Base-by-base conservation (phyloP, 2,888 invertebrate species). In the Octonoba sinensis region DNA sequence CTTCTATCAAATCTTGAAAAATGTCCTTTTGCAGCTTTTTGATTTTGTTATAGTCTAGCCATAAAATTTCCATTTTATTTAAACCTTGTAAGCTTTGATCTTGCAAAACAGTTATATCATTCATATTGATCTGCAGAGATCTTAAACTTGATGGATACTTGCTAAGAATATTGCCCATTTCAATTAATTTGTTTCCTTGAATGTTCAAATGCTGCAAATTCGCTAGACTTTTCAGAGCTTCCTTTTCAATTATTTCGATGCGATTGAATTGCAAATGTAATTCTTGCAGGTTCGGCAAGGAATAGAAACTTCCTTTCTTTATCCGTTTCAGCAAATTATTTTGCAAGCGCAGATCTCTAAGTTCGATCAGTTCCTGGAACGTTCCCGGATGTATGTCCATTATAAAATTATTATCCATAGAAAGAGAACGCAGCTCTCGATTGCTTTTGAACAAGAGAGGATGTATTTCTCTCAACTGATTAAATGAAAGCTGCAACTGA, bases 261-360 rank as follows among this genome's bases (percentile, higher is more conserved):
- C 91, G 89, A 89, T 96, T 96, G 89, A 95, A 94, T 88, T 96
- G 96, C 84, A 96, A 90, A 89, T 96, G 95, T 65, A 96, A 88
- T 88, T 96, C 96, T 85, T 94, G 90, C 44, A 96, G 90, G n/a
- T 93, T 92, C 0, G 95, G 94, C 81, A 96, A 87, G 0, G 95
- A 94, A 86, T 93, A 93, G 86, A 96, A 95, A 13, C 95, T 93
- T 27, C 94, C 94, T 84, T 93, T 91, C 83, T 92, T 92, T 84
- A 96, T 93, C 84, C 92, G 92, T 83, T 91, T 90, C 85, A 96
- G 91, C 86, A 92, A 92, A 90, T 96, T 96, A 89, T 95, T 94
- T 88, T 96, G 96, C 84, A 96, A 90, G 69, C 96, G 91, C 77
- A 95, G 91, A 89, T 96, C 96, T 83, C 93, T 91, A 84, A 96